Evolutionary conservation across 2,888 invertebrate genomes (phyloP), one percentile per base, ranked within the genome.

Genomic region (Octodonta nipae): DNA sequence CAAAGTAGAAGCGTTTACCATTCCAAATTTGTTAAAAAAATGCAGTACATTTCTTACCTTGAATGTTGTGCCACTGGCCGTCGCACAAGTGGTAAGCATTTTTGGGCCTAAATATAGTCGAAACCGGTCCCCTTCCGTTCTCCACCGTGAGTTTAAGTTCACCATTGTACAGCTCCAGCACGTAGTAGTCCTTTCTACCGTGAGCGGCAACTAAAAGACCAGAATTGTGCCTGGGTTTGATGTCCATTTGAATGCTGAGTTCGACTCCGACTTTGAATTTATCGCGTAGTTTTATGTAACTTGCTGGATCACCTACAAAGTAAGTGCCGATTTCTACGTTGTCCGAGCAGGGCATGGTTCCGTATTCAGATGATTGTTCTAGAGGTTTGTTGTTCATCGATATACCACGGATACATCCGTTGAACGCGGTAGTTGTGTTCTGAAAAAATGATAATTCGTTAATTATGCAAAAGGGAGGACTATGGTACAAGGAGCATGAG

Each of bases 1-100:
- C n/a, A n/a, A n/a, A n/a, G n/a, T n/a, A n/a, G n/a, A n/a, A n/a
- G n/a, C n/a, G n/a, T n/a, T n/a, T n/a, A n/a, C n/a, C n/a, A n/a
- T n/a, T n/a, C n/a, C n/a, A n/a, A n/a, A n/a, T n/a, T n/a, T n/a
- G n/a, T n/a, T n/a, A n/a, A n/a, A n/a, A n/a, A n/a, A n/a, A n/a
- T n/a, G n/a, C n/a, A n/a, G n/a, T n/a, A n/a, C n/a, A n/a, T n/a
- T n/a, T n/a, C 35, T 58, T 56, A 80, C 81, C 78, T 61, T 74
- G 71, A 49, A 92, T 84, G 35, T 71, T 78, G 55, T 96, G 93
- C 95, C 95, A 98, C 33, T 84, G 70, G 28, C 96, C 95, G 60
- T 98, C 91, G 55, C 96, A 98, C 38, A 93, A 71, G 36, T 69
- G 66, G 47, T 78, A 74, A 37, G 72, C 70, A 13, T 44, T 41